Evolutionary conservation across 2,888 invertebrate species (phyloP).

Genomic region (Netelia fuscicornis): DNA sequence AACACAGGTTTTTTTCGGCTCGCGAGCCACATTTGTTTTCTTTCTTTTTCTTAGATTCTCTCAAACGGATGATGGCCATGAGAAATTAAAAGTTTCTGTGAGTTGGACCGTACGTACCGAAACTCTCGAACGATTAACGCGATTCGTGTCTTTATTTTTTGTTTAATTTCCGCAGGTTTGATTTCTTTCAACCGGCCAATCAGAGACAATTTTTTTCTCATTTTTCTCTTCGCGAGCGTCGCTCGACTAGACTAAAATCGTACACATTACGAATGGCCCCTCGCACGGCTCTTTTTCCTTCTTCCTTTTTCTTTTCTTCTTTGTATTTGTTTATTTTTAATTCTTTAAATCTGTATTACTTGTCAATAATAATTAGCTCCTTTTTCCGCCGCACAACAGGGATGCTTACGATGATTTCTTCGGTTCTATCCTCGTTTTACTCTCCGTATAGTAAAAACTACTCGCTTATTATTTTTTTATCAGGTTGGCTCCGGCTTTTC

Average conservation of each 20-base stretch:
- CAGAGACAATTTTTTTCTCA: constrained; percentile 62
- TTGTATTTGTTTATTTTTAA: constrained; percentile 42
- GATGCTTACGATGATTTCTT: constrained; percentile 57
- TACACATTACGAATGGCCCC: constrained; percentile 76
- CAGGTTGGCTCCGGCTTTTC: too few relatives aligned
- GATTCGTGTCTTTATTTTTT: constrained; percentile 1
- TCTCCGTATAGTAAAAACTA: constrained; percentile 50
- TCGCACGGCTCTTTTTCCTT: constrained; percentile 69
- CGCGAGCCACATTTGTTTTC: neutral
- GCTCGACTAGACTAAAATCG: constrained; percentile 73
- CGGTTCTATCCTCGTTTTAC: constrained; percentile 50
- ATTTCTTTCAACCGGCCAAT: constrained; percentile 48
- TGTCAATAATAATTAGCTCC: constrained; percentile 36
- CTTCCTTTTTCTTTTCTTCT: constrained; percentile 25
- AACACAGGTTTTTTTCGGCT: constrained; percentile 3
- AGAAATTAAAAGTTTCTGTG: constrained; percentile 46
- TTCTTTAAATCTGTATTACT: constrained; percentile 10
- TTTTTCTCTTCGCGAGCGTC: constrained; percentile 57
- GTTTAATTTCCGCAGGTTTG: neutral
- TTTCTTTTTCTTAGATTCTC: constrained; percentile 24
- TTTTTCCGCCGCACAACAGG: constrained; percentile 51
- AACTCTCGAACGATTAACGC: constrained; percentile 14
- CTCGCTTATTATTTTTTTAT: neutral
- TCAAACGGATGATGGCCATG: constrained; percentile 46
- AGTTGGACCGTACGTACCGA: constrained; percentile 42